Conservation (phyloP, 2,888 invertebrate genomes). For the Apoda limacodes region DNA sequence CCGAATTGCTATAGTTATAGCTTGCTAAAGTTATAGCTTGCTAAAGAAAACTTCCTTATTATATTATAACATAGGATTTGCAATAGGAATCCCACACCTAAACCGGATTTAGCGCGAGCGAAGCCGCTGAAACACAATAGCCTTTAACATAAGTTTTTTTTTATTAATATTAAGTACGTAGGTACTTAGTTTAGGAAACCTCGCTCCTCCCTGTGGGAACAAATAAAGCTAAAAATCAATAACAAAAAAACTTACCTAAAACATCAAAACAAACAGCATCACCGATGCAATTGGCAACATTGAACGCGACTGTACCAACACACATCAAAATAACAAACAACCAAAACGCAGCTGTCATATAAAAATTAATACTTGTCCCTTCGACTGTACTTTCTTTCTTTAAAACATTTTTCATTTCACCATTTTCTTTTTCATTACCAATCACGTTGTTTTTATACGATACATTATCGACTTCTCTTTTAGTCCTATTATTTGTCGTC, state of each 20-base stretch:
- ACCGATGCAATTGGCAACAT: slow-evolving; percentile 87
- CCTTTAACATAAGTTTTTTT: too few species aligned
- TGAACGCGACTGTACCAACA: slow-evolving; percentile 82
- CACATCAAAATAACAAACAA: slow-evolving; percentile 78
- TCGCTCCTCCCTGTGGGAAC: too few species aligned
- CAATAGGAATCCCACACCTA: too few species aligned
- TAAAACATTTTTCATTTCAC: slow-evolving; percentile 6
- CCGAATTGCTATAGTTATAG: too few species aligned
- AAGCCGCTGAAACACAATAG: too few species aligned
- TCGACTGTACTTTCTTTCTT: slow-evolving; percentile 1
- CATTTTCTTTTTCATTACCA: background rate
- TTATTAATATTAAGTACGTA: too few species aligned
- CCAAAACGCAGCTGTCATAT: slow-evolving; percentile 77
- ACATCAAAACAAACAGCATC: slow-evolving; percentile 93
- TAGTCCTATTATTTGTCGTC: background rate
- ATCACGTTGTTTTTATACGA: background rate
- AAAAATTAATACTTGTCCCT: slow-evolving; percentile 43
- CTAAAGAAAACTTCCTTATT: too few species aligned
- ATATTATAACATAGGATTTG: too few species aligned
- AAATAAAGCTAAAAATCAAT: too few species aligned
- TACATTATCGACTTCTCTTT: background rate
- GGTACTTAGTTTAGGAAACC: too few species aligned
- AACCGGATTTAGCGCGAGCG: too few species aligned
- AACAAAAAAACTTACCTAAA: slow-evolving; percentile 80
- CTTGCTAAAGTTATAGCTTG: too few species aligned